Evolutionary conservation across 2,797 vertebrate genomes (phyloP).

Genomic region (Erpetoichthys calabaricus): DNA sequence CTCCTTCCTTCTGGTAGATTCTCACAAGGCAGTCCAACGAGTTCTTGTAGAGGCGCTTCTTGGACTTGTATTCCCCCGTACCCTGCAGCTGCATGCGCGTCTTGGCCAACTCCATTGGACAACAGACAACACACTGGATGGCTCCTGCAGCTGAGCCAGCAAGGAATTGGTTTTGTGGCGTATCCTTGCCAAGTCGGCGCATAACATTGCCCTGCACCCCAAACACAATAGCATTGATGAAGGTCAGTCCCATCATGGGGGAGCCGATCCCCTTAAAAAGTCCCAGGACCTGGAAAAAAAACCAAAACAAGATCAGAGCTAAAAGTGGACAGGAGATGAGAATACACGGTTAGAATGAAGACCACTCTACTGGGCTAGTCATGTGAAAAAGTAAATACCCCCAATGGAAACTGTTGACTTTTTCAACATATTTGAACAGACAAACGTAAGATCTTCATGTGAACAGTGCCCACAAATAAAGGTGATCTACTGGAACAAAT

Average conservation of each 20-base stretch:
- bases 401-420: too few species aligned
- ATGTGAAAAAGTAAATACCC: too few species aligned
- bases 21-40: conserved; percentile 81
- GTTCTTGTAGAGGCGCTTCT: conserved; percentile 74
- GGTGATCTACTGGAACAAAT: too few species aligned
- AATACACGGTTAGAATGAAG: too few species aligned
- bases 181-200: conserved; percentile 66
- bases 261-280: conserved; percentile 94
- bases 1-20: conserved; percentile 76
- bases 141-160: conserved; percentile 79
- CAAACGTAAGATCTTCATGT: too few species aligned
- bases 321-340: neutral
- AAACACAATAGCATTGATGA: conserved; percentile 94
- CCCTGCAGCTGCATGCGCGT: conserved; percentile 94
- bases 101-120: conserved; percentile 94
- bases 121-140: conserved; percentile 88
- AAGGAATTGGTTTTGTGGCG: conserved; percentile 80
- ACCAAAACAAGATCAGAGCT: neutral
- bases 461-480: too few species aligned
- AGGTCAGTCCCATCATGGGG: conserved; percentile 95
- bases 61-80: conserved; percentile 70
- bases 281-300: conserved; percentile 56
- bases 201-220: conserved; percentile 87
- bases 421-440: too few species aligned
- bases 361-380: too few species aligned